phyloP scores from a whole-genome alignment of 1,140 invertebrate species.

The Paramacrobiotus metropolitanus region DNA sequence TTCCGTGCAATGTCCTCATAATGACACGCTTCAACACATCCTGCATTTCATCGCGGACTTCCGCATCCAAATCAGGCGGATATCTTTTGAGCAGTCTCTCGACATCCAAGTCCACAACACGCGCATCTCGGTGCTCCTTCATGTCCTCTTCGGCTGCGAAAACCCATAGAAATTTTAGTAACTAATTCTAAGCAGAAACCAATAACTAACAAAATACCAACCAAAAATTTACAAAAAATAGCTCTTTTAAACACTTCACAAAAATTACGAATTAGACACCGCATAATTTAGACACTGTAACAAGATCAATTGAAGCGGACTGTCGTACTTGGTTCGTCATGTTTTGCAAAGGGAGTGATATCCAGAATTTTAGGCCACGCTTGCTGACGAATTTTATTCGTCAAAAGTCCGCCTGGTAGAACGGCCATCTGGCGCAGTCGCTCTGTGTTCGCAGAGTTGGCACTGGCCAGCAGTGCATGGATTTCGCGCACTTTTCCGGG shows the following conservation, averaged over 20 bases:
- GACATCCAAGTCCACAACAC: slow-evolving; percentile 5
- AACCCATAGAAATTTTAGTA: too few relatives aligned
- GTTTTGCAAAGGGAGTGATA: too few relatives aligned
- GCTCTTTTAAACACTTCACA: too few relatives aligned
- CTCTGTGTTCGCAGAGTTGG: slow-evolving; percentile 11
- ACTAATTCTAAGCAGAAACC: too few relatives aligned
- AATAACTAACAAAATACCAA: too few relatives aligned
- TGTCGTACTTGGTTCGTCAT: too few relatives aligned
- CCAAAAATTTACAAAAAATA: too few relatives aligned
- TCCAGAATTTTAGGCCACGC: slow-evolving; percentile 59
- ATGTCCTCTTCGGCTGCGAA: slow-evolving; percentile 9
- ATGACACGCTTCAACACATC: background rate
- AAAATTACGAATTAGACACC: too few relatives aligned
- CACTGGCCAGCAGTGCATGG: too few relatives aligned
- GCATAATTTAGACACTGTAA: too few relatives aligned
- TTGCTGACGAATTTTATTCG: slow-evolving; percentile 47
- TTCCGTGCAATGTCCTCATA: background rate
- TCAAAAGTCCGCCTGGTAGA: slow-evolving; percentile 25
- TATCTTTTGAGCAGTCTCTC: background rate
- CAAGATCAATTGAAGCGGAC: too few relatives aligned
- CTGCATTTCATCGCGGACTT: background rate
- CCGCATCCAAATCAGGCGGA: background rate
- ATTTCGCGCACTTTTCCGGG: too few relatives aligned
- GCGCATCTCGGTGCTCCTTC: slow-evolving; percentile 10
- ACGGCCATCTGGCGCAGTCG: slow-evolving; percentile 23